Evolutionary conservation across 2,888 invertebrate genomes (phyloP), one percentile per base, ranked within the genome.

Genomic region (Exephanes ischioxanthus): DNA sequence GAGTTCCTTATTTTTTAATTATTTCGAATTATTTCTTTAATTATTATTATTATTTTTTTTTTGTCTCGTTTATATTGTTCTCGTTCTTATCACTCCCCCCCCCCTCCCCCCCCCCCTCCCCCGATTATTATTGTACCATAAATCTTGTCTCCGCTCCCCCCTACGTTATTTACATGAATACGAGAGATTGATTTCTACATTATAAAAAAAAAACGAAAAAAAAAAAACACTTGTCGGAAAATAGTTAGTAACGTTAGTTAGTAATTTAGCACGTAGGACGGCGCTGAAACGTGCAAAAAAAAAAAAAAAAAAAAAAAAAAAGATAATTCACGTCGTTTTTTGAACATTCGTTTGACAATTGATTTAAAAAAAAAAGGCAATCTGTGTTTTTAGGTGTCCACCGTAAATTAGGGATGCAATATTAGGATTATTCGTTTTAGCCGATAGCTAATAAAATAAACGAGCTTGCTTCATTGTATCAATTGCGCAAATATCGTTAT

Each of bases 351-450:
- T 80, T 63, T 14, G 30, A 55, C 53, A 9, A 37, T 68, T 63
- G 37, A 77, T 78, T 78, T 66, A 51, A n/a, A 55, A 51, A 66
- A 37, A 11, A 70, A 61, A 58, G 30, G 76, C 51, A 73, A 82
- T 79, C 82, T 76, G 63, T 45, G 53, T 67, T 81, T 80, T 53
- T 67, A 87, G 75, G 78, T 76, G 76, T 84, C 87, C 85, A 86
- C 51, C 88, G 81, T 88, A 89, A 85, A 79, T 86, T 89, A 90
- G 89, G 87, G 86, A 90, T 91, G 93, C 93, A 92, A 93, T 93
- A 93, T 89, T 93, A 93, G 92, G 76, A 86, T 90, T 85, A 88
- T 85, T 92, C 91, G 91, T 89, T 89, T 89, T 89, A 90, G 89
- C 41, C 41, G 41, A 41, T 41, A 41, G 41, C 41, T 80, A 70